Conservation (phyloP, 1,140 invertebrate species). For the Pomacea maculata region DNA sequence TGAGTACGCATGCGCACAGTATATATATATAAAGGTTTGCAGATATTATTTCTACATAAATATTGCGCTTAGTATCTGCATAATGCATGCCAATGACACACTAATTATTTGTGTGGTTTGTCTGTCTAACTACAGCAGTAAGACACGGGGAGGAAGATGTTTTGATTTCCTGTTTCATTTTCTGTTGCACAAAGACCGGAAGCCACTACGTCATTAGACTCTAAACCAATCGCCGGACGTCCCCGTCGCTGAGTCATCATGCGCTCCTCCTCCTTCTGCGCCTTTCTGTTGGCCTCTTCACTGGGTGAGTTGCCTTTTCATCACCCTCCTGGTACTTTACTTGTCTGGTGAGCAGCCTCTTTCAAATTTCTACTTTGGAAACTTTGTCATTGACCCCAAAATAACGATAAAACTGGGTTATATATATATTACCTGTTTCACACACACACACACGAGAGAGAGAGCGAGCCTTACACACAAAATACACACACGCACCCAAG, state of each 20-base stretch:
- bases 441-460: too few species aligned
- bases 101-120: too few species aligned
- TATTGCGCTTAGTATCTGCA: too few species aligned
- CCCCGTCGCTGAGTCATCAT: background rate
- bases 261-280: background rate
- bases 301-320: background rate
- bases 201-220: too few species aligned
- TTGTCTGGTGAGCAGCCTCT: background rate
- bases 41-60: background rate
- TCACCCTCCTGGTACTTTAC: background rate
- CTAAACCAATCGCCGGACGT: background rate
- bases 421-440: too few species aligned
- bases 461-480: too few species aligned
- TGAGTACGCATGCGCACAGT: background rate
- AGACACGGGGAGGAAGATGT: fast-evolving
- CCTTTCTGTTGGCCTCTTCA: background rate
- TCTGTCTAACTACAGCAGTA: too few species aligned
- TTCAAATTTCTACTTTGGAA: background rate
- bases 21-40: background rate
- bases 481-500: too few species aligned
- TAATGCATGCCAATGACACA: too few species aligned
- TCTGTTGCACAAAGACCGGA: too few species aligned
- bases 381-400: too few species aligned
- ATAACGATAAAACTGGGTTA: too few species aligned
- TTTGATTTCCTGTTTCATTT: background rate